Percentiles rank a stretch among this genome's conserved stretches.
Conservation (phyloP, 1,140 invertebrate species). For the Drosophila erecta region DNA sequence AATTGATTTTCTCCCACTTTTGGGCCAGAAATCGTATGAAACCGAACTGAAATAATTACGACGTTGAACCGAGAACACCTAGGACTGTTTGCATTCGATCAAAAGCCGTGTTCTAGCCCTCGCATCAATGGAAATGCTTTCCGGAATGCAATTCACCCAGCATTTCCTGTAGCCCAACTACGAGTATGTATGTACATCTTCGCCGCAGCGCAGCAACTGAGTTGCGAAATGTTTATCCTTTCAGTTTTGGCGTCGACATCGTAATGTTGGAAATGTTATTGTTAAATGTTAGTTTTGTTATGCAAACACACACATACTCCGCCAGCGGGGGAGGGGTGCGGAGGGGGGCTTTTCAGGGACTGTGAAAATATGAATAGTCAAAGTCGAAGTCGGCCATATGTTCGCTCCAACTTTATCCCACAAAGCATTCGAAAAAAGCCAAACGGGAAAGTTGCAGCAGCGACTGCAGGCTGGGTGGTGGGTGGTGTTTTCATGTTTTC, state of each 20-base stretch:
- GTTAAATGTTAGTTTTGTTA: slow-evolving; percentile 81
- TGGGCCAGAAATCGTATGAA: too few relatives aligned
- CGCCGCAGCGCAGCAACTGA: slow-evolving; percentile 5
- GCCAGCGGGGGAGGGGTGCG: neutral
- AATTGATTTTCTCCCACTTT: too few relatives aligned
- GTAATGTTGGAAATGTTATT: slow-evolving; percentile 78
- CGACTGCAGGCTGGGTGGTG: neutral
- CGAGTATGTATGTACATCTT: neutral
- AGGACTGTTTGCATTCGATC: too few relatives aligned
- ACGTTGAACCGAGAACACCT: too few relatives aligned
- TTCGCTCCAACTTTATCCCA: slow-evolving; percentile 76
- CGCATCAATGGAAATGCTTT: neutral
- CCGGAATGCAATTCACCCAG: slow-evolving; percentile 1
- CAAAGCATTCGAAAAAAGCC: slow-evolving; percentile 52
- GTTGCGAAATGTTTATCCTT: slow-evolving; percentile 71
- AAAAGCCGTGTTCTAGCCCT: too few relatives aligned
- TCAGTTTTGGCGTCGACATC: slow-evolving; percentile 71
- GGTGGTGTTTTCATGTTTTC: slow-evolving; percentile 25
- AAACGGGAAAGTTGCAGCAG: slow-evolving; percentile 23
- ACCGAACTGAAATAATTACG: too few relatives aligned
- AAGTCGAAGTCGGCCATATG: slow-evolving; percentile 75
- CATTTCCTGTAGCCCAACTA: slow-evolving; percentile 1
- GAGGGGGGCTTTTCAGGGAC: slow-evolving; percentile 13
- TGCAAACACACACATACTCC: slow-evolving; percentile 60
- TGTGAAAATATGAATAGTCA: slow-evolving; percentile 77